A percentile compares a stretch with the other conserved stretches of the same genome.
phyloP scores from a whole-genome alignment of 1,140 invertebrate species.

The Atopsyche davidsoni region DNA sequence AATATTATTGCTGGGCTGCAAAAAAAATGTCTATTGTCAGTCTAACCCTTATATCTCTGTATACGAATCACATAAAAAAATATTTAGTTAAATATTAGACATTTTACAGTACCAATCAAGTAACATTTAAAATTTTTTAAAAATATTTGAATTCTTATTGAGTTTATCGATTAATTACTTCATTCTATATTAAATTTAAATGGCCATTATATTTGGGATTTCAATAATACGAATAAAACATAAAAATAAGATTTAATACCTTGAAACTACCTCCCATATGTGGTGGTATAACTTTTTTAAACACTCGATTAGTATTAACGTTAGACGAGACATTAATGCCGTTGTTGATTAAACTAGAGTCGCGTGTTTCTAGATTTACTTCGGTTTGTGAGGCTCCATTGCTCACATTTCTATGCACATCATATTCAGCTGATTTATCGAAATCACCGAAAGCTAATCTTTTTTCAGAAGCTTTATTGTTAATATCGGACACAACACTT shows the following conservation, averaged over 20 bases:
- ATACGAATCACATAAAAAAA: background rate
- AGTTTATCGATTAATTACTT: background rate
- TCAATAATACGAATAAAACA: background rate
- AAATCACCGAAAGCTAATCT: too few relatives aligned
- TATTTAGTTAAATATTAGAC: background rate
- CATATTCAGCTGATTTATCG: too few relatives aligned
- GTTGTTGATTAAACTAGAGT: too few relatives aligned
- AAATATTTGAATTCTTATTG: background rate
- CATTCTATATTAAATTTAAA: background rate
- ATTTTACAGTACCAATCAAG: too few relatives aligned
- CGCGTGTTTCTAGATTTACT: too few relatives aligned
- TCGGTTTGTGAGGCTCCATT: too few relatives aligned
- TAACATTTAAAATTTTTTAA: background rate
- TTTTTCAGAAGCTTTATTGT: constrained; percentile 21
- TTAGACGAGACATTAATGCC: constrained; percentile 5
- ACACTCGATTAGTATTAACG: constrained; percentile 20
- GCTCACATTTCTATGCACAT: too few relatives aligned
- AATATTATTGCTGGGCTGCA: constrained; percentile 46
- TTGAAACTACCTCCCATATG: constrained; percentile 28
- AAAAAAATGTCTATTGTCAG: constrained; percentile 12
- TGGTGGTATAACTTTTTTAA: constrained; percentile 28
- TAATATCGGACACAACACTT: constrained; percentile 16
- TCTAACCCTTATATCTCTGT: background rate
- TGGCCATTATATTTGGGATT: background rate
- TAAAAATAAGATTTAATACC: constrained; percentile 11